phyloP scores from a whole-genome alignment of 2,113 vertebrate species.

The Hystrix brachyura region DNA sequence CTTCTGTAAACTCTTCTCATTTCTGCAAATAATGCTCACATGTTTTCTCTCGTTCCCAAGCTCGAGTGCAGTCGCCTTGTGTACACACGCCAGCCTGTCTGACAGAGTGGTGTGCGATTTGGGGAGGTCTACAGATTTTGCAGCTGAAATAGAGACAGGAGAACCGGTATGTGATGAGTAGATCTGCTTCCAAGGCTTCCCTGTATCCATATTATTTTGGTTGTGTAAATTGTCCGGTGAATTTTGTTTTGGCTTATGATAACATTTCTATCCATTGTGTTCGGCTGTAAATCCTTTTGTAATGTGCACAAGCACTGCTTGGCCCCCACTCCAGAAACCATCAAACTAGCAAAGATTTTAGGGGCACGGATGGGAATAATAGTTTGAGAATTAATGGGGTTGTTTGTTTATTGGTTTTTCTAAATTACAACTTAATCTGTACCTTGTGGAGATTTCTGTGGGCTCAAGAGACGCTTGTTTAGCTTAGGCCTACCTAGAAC shows the following conservation, averaged over 20 bases:
- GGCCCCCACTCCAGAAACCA: not conserved
- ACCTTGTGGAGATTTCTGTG: not conserved
- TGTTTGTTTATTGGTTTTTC: not conserved
- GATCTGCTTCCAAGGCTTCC: not conserved
- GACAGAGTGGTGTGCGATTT: fast-evolving
- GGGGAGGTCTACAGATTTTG: not conserved
- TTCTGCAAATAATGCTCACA: not conserved
- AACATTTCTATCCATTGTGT: not conserved
- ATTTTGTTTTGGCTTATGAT: not conserved
- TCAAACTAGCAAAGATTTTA: not conserved
- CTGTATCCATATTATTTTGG: not conserved
- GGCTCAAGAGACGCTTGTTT: not conserved
- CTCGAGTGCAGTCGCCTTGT: not conserved
- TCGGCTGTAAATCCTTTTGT: not conserved
- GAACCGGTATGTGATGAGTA: not conserved
- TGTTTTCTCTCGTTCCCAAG: not conserved
- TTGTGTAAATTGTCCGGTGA: not conserved
- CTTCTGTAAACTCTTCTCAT: not conserved
- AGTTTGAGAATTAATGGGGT: not conserved
- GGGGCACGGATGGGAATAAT: not conserved
- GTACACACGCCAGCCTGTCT: not conserved
- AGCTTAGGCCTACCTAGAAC: not conserved
- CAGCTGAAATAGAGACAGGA: not conserved
- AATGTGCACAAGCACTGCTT: not conserved
- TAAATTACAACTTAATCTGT: not conserved